Evolutionary conservation across 2,888 invertebrate genomes (phyloP).

Genomic region (Cheilosia pagana): DNA sequence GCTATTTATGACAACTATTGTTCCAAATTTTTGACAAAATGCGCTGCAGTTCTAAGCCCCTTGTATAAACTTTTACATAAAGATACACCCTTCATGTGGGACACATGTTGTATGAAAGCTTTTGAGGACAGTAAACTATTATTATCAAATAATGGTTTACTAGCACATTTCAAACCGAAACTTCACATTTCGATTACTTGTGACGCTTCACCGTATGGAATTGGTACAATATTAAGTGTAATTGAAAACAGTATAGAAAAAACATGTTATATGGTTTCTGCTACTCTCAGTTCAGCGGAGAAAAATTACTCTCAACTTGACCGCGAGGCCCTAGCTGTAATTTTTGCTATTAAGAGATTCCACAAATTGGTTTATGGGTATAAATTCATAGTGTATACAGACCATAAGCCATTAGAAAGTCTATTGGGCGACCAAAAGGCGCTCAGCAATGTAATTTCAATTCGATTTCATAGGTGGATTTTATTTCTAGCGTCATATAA

Average conservation of each 20-base stretch:
- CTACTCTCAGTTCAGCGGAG: conserved; percentile 42
- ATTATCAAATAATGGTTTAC: conserved; percentile 3
- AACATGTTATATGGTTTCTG: conserved; percentile 45
- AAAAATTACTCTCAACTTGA: conserved; percentile 56
- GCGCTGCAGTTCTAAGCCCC: background rate
- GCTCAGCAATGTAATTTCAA: conserved; percentile 38
- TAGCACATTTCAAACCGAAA: conserved; percentile 22
- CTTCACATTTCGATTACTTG: conserved; percentile 34
- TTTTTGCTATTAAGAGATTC: conserved; percentile 54
- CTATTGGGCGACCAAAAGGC: conserved; percentile 63
- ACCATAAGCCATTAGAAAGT: conserved; percentile 50
- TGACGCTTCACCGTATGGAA: conserved; percentile 54
- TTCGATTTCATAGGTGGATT: conserved; percentile 63
- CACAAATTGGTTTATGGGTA: conserved; percentile 48
- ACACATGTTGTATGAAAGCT: conserved; percentile 28
- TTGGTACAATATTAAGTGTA: conserved; percentile 46
- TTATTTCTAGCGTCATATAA: conserved; percentile 39
- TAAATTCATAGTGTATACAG: conserved; percentile 42
- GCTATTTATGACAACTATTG: too few relatives aligned
- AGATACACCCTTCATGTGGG: conserved; percentile 40
- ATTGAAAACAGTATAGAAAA: conserved; percentile 27
- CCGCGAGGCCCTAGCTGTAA: conserved; percentile 42
- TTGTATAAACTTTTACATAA: conserved; percentile 50
- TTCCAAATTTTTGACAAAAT: conserved; percentile 38
- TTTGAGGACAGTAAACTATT: conserved; percentile 22